phyloP scores from a whole-genome alignment of 2,888 invertebrate species.

The Antheraea yamamai region DNA sequence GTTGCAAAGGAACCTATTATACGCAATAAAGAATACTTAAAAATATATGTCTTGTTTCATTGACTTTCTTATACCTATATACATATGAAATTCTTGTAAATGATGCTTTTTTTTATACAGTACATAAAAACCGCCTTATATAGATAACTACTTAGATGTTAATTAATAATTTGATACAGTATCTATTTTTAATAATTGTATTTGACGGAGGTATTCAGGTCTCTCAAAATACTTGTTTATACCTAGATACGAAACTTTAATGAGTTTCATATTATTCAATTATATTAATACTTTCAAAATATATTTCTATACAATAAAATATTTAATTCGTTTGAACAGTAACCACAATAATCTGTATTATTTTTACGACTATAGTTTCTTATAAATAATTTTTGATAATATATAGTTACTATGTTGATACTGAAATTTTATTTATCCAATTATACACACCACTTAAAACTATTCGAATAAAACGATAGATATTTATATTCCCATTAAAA shows the following conservation, averaged over 20 bases:
- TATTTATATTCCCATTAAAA: no score
- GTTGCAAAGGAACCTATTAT: background rate
- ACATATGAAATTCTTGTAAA: background rate
- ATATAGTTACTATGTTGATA: background rate
- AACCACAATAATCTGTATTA: background rate
- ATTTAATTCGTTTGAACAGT: background rate
- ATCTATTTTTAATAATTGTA: background rate
- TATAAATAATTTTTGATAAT: background rate
- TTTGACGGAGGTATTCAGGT: conserved; percentile 5
- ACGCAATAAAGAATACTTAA: background rate
- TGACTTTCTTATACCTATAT: background rate
- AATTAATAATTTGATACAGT: background rate
- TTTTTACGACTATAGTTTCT: background rate
- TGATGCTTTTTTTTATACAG: background rate
- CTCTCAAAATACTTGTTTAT: background rate
- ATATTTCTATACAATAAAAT: background rate
- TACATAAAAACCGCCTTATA: background rate
- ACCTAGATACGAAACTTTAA: background rate
- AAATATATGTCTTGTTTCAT: background rate
- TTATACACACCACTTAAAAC: background rate
- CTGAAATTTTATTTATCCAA: background rate
- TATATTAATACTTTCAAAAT: background rate
- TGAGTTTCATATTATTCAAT: background rate
- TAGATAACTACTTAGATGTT: background rate
- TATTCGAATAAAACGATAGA: no score